Conservation (phyloP, 2,113 vertebrate genomes). For the Malurus elegans region DNA sequence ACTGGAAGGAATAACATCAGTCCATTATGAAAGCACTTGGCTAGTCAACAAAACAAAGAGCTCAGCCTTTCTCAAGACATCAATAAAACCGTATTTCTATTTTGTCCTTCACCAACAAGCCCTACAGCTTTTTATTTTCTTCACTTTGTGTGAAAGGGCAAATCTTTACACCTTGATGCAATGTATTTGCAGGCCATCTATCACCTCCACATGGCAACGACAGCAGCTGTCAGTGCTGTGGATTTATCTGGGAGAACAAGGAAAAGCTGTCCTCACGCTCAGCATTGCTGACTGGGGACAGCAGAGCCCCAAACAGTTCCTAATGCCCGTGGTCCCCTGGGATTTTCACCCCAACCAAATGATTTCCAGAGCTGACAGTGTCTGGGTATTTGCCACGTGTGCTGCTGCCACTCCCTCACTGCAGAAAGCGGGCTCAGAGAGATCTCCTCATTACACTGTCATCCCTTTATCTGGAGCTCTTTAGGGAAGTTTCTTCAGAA, state of each 20-base stretch:
- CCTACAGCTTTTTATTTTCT: neutral
- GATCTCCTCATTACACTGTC: neutral
- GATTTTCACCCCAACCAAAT: neutral
- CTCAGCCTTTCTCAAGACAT: neutral
- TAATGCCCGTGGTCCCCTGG: accelerated
- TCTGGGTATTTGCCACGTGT: neutral
- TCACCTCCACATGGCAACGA: neutral
- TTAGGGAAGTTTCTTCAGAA: neutral
- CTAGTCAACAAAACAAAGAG: neutral
- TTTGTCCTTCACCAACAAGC: neutral
- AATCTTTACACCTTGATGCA: neutral
- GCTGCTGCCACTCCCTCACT: neutral
- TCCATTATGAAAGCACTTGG: neutral
- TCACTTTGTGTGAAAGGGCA: neutral
- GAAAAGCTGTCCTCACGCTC: neutral
- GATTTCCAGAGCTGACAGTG: neutral
- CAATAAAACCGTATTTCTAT: neutral
- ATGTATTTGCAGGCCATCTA: neutral
- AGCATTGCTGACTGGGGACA: neutral
- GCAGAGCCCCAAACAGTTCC: neutral
- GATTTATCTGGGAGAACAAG: neutral
- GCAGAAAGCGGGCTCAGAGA: neutral
- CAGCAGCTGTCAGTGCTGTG: neutral
- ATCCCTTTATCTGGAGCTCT: neutral
- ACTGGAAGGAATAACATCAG: neutral